Conservation (phyloP, 92 coral and sea anemone genomes). For the Umimayanthus kanabou region DNA sequence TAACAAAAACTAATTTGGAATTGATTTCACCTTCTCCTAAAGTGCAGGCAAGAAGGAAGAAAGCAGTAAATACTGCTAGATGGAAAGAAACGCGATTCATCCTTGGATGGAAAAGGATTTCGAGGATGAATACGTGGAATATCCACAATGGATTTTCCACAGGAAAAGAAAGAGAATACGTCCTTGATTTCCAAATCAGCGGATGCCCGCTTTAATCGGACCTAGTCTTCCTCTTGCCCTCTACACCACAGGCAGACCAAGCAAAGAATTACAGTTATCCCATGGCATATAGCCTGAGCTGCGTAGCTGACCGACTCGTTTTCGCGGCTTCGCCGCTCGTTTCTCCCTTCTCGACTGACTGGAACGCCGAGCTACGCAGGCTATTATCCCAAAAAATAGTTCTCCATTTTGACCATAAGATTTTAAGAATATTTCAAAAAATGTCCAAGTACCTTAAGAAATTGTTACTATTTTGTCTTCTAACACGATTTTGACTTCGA, state of each 20-base stretch:
- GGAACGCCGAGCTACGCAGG: too few species aligned
- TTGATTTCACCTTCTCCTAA: conserved; percentile 74
- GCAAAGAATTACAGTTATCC: not conserved
- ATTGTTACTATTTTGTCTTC: too few species aligned
- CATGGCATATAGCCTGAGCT: too few species aligned
- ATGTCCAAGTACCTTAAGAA: too few species aligned
- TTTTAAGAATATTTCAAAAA: too few species aligned
- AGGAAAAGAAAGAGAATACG: conserved; percentile 61
- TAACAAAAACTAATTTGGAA: conserved; percentile 68
- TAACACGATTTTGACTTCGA: too few species aligned
- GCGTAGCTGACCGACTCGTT: too few species aligned
- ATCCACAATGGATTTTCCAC: conserved; percentile 80
- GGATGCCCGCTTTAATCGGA: conserved; percentile 34
- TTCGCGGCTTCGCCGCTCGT: too few species aligned
- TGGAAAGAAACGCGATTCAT: conserved; percentile 72
- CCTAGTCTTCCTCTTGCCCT: not conserved
- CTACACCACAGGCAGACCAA: not conserved
- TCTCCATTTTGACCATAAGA: too few species aligned
- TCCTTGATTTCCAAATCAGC: conserved; percentile 40
- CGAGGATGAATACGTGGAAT: conserved; percentile 87
- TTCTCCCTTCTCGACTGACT: too few species aligned
- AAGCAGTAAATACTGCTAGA: conserved; percentile 68
- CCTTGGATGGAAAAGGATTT: conserved; percentile 95
- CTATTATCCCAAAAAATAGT: too few species aligned
- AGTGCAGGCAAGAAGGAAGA: conserved; percentile 61